Conservation (phyloP, 1,140 invertebrate species). For the Diachasmimorpha longicaudata region DNA sequence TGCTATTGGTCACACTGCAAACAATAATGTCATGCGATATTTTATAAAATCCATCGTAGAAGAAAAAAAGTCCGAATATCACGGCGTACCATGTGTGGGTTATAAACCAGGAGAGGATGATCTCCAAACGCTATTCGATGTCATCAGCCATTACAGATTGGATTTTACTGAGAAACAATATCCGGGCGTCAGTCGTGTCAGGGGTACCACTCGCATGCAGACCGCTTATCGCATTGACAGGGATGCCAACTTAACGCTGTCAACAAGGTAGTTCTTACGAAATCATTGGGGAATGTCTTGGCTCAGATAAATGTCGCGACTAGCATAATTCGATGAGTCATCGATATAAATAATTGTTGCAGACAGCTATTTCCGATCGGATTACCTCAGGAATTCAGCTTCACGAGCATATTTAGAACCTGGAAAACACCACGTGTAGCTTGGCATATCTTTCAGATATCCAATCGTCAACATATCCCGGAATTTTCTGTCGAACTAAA, state of each 20-base stretch:
- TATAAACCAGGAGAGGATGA: constrained; percentile 76
- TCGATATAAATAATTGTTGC: constrained; percentile 10
- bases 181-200: constrained; percentile 71
- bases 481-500: constrained; percentile 76
- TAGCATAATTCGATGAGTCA: not conserved
- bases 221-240: constrained; percentile 77
- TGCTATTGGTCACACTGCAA: too few relatives aligned
- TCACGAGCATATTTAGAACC: constrained; percentile 72
- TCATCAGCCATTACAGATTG: constrained; percentile 76
- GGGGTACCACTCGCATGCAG: constrained; percentile 77
- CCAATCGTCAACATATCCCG: constrained; percentile 65
- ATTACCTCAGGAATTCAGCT: constrained; percentile 75
- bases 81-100: constrained; percentile 38
- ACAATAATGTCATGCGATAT: too few relatives aligned
- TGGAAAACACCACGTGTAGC: constrained; percentile 66
- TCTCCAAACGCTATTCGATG: constrained; percentile 74
- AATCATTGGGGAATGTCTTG: not conserved
- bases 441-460: constrained; percentile 76
- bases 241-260: constrained; percentile 72
- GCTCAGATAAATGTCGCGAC: too few relatives aligned
- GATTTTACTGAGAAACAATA: constrained; percentile 69
- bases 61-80: not conserved
- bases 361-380: constrained; percentile 73
- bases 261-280: constrained; percentile 65
- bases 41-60: not conserved